Evolutionary conservation across 2,113 vertebrate genomes (phyloP).

Genomic region (Pitta sordida): DNA sequence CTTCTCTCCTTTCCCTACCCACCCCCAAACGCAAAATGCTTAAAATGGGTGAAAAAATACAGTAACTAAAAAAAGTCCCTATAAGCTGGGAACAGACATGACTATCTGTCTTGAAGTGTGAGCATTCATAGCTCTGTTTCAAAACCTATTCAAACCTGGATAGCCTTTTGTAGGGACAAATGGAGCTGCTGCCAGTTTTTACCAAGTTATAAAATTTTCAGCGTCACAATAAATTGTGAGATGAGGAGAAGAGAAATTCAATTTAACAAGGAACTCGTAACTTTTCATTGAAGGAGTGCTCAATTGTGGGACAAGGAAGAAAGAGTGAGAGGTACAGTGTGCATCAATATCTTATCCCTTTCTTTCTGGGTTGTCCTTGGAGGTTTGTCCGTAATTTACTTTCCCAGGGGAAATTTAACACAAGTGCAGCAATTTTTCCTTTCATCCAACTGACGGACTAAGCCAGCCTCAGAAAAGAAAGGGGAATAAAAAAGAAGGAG

Average conservation of each 20-base stretch:
- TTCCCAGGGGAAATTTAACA: slow-evolving; percentile 71
- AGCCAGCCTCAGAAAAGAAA: slow-evolving; percentile 10
- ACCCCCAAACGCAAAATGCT: background rate
- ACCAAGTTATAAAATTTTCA: slow-evolving; percentile 70
- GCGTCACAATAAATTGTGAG: slow-evolving; percentile 65
- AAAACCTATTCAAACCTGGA: slow-evolving; percentile 51
- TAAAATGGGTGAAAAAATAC: slow-evolving; percentile 15
- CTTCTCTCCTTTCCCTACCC: background rate
- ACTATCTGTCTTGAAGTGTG: slow-evolving; percentile 35
- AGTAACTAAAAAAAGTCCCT: slow-evolving; percentile 12
- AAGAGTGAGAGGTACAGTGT: slow-evolving; percentile 49
- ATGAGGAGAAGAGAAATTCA: slow-evolving; percentile 66
- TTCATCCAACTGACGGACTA: slow-evolving; percentile 65
- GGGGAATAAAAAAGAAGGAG: background rate
- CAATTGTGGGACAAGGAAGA: slow-evolving; percentile 54
- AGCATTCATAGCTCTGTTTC: slow-evolving; percentile 18
- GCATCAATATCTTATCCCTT: slow-evolving; percentile 67
- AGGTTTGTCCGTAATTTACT: slow-evolving; percentile 68
- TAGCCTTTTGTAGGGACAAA: slow-evolving; percentile 58
- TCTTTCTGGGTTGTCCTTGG: slow-evolving; percentile 63
- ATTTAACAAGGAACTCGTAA: slow-evolving; percentile 68
- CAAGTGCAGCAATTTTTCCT: slow-evolving; percentile 70
- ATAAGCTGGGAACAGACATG: slow-evolving; percentile 23
- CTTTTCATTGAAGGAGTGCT: slow-evolving; percentile 67
- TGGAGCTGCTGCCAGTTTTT: slow-evolving; percentile 57